phyloP scores from a whole-genome alignment of 35 echinoderm and acorn worm species.

The Apostichopus parvimensis region DNA sequence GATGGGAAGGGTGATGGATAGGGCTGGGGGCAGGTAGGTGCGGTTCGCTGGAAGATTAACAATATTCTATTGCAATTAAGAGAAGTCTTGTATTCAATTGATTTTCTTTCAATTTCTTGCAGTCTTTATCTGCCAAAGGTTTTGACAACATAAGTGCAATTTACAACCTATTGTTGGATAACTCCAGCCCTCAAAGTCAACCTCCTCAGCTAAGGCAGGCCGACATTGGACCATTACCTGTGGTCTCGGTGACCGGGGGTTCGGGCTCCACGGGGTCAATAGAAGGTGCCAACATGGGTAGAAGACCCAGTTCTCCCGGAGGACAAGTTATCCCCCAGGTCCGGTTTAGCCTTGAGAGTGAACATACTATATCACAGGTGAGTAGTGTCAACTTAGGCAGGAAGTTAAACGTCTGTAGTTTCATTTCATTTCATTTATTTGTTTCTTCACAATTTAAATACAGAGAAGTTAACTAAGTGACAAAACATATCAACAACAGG shows the following conservation, averaged over 20 bases:
- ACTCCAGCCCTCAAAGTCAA: conserved; percentile 20
- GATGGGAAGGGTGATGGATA: no score
- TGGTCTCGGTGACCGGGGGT: conserved; percentile 53
- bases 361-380: conserved; percentile 36
- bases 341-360: conserved; percentile 46
- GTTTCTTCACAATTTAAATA: no score
- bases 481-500: no score
- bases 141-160: conserved; percentile 98
- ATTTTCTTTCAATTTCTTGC: not conserved
- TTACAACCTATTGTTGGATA: conserved; percentile 94
- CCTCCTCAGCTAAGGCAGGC: not conserved
- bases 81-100: no score
- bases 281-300: conserved; percentile 36
- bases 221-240: conserved; percentile 17
- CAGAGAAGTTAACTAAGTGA: no score
- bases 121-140: conserved; percentile 86
- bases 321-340: conserved; percentile 69
- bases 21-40: no score
- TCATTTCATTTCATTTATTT: no score
- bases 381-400: not conserved
- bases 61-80: no score
- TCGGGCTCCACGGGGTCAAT: conserved; percentile 34
- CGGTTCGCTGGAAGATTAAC: no score
- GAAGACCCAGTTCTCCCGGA: conserved; percentile 25
- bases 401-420: no score